A percentile compares a stretch with the other conserved stretches of the same genome.
These are phyloP conservation scores for Petrocephalus schoutedeni DNA, from an alignment of 2,797 vertebrate genomes.

Conservation along the genomic window DNA sequence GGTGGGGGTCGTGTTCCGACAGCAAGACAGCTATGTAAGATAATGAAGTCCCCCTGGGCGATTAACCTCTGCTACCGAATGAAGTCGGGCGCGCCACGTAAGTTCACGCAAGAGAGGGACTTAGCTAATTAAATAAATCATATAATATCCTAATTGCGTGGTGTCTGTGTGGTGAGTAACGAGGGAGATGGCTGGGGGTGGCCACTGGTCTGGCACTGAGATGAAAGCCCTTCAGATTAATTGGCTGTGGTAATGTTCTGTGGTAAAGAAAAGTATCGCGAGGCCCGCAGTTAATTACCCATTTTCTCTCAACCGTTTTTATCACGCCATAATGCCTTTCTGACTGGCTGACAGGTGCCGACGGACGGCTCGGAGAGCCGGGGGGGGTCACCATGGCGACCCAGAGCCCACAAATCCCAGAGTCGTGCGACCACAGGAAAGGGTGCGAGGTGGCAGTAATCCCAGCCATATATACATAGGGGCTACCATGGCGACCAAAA, in stretches of 20 bases:
- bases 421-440: background rate
- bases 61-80: background rate
- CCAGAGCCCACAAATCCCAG: background rate
- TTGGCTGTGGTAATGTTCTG: conserved; percentile 32
- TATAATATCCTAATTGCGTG: conserved; percentile 4
- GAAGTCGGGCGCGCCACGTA: background rate
- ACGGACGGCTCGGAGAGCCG: background rate
- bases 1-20: background rate
- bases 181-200: background rate
- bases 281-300: background rate
- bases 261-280: background rate
- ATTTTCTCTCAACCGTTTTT: background rate
- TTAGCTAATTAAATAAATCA: conserved; percentile 9
- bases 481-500: background rate
- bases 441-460: background rate
- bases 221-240: conserved; percentile 37
- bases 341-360: background rate
- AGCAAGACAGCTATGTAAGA: conserved; percentile 14
- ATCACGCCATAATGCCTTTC: background rate
- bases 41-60: background rate
- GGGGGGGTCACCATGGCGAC: background rate
- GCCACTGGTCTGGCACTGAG: conserved; percentile 35
- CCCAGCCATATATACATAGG: background rate
- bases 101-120: background rate
- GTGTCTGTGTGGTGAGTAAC: background rate